Evolutionary conservation across 1,140 invertebrate species (phyloP), one percentile per base, ranked within the genome.

Genomic region (Uloborus diversus): DNA sequence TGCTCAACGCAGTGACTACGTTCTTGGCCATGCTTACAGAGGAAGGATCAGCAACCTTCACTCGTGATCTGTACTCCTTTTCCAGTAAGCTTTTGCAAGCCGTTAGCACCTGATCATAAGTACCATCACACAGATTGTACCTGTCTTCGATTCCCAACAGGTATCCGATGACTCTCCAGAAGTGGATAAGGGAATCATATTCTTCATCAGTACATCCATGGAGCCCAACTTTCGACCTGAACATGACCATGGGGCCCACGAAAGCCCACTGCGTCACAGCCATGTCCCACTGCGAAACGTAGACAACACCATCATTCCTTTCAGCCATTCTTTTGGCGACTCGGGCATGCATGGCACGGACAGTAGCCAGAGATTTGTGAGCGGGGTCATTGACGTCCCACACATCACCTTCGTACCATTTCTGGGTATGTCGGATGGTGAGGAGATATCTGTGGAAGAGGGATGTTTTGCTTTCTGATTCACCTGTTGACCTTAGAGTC

Each of bases 141-240:
- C 89, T 90, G 82, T 96, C 94, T 81, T 94, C 90, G 17, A 96
- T 91, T 3, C 95, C 95, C 53, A 96, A 88, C 82, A 93, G 85
- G 83, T 92, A 90, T 1, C 94, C 94, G 32, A 96, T 90, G 0
- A 93, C 91, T 56, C 91, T 89, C 94, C 94, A 96, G 81, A 95
- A 91, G 84, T 96, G 94, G 4, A 93, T 86, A 62, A 94, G 91
- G 9, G 91, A 91, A 57, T 93, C 91, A 20, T 92, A 83, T 62
- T 93, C 92, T 25, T 90, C 88, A 11, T 88, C 83, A 23, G 87
- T 88, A 3, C 85, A 84, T 14, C 88, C 56, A 30, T 73, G 42
- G 2, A 95, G 86, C 0, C 93, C 92, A 33, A 94, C 86, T 27
- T 89, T 85, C 56, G 91, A 86, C 0, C 92, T 90, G 49, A 90